Evolutionary conservation across 2,888 invertebrate species (phyloP).

Genomic region (Eupelmus urozonus): DNA sequence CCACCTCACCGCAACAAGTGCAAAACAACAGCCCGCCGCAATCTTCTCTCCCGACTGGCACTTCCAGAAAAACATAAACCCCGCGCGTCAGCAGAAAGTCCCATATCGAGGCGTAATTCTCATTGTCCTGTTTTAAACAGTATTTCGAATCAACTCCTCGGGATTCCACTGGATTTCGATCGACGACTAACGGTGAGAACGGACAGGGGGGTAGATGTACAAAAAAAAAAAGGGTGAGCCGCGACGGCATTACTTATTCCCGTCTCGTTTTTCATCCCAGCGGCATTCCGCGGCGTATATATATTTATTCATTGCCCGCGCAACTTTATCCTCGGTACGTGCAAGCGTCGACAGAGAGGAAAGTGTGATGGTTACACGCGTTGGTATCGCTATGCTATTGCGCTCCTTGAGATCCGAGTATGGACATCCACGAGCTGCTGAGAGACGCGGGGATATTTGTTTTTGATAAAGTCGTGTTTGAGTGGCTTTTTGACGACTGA

Average conservation of each 20-base stretch:
- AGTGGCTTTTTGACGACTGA: too few relatives aligned
- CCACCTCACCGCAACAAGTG: too few relatives aligned
- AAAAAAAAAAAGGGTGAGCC: slow-evolving; percentile 5
- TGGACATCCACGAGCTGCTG: slow-evolving; percentile 22
- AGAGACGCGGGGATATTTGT: too few relatives aligned
- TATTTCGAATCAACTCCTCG: slow-evolving; percentile 36
- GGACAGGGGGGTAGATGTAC: too few relatives aligned
- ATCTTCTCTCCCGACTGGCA: too few relatives aligned
- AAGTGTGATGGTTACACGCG: slow-evolving; percentile 62
- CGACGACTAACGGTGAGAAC: background rate
- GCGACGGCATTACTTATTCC: slow-evolving; percentile 34
- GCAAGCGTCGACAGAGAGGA: too few relatives aligned
- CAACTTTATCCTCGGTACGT: slow-evolving; percentile 47
- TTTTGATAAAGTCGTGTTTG: slow-evolving; percentile 17
- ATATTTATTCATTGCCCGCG: slow-evolving; percentile 53
- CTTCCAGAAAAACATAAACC: slow-evolving; percentile 14
- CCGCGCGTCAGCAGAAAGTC: background rate
- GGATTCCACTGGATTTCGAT: background rate
- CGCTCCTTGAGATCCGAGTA: slow-evolving; percentile 52
- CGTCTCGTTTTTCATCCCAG: slow-evolving; percentile 45
- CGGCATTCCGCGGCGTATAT: slow-evolving; percentile 14
- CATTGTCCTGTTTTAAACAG: slow-evolving; percentile 32
- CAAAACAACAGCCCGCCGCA: too few relatives aligned
- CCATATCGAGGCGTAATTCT: slow-evolving; percentile 28
- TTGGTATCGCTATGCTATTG: background rate